These are phyloP conservation scores for Strigamia transsilvanica DNA, from an alignment of 2,888 invertebrate genomes.

Conservation along the genomic window DNA sequence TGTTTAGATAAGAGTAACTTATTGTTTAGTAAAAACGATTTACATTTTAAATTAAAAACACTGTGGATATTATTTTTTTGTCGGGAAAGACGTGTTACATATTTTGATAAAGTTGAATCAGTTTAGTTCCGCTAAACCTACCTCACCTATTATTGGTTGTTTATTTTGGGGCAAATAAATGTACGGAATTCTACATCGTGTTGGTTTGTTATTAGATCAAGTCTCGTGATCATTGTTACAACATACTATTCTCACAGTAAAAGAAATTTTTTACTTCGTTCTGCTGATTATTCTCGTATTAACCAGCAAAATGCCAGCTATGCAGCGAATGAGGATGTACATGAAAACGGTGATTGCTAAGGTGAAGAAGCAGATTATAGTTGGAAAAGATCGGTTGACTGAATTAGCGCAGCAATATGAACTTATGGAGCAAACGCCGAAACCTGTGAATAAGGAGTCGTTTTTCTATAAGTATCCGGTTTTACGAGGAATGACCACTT, in stretches of 20 bases:
- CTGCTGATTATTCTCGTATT: neutral
- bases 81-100: neutral
- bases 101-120: neutral
- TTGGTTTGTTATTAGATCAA: no score
- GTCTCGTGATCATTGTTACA: neutral
- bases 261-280: neutral
- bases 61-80: neutral
- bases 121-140: neutral
- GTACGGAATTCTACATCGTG: neutral
- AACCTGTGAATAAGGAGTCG: neutral
- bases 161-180: constrained; percentile 21
- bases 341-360: neutral
- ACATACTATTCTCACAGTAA: neutral
- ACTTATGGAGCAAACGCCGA: neutral
- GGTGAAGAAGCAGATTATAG: neutral
- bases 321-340: neutral
- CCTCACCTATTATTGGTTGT: neutral
- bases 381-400: neutral
- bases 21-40: neutral
- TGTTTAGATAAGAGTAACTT: neutral
- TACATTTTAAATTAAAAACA: neutral
- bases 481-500: constrained; percentile 11
- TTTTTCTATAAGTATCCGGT: neutral
- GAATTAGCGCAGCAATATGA: neutral
- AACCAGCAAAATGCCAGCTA: neutral